A percentile compares a stretch with the other conserved stretches of the same genome.
These are phyloP conservation scores for Anthrax anthrax DNA, from an alignment of 2,888 invertebrate genomes.

Conservation along the genomic window DNA sequence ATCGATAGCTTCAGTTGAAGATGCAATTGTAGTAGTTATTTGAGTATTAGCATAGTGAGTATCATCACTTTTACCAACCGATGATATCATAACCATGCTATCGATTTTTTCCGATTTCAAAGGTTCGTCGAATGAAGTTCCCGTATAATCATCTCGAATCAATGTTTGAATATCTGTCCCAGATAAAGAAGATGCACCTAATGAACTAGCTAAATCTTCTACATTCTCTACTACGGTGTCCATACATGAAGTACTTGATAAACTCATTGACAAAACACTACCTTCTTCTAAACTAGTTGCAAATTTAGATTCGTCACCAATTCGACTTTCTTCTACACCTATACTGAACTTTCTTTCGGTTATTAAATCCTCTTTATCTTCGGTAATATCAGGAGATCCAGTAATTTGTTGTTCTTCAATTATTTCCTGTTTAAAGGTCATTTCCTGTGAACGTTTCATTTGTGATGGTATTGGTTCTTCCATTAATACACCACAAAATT, in stretches of 20 bases:
- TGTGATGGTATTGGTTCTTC: conserved; percentile 45
- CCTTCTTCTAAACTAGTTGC: conserved; percentile 45
- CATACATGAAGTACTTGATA: conserved; percentile 43
- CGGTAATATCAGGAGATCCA: conserved; percentile 18
- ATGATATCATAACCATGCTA: conserved; percentile 18
- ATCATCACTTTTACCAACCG: conserved; percentile 18
- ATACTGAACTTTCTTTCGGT: conserved; percentile 33
- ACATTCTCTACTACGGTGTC: conserved; percentile 33
- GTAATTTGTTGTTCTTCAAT: conserved; percentile 25
- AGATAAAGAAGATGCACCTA: conserved; percentile 30
- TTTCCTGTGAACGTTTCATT: conserved; percentile 83
- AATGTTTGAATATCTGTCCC: conserved; percentile 23
- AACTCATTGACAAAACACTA: conserved; percentile 41
- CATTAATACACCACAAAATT: conserved; percentile 42
- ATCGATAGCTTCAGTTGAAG: conserved; percentile 16
- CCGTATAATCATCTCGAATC: conserved; percentile 13
- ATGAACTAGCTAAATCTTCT: conserved; percentile 28
- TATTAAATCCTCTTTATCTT: conserved; percentile 23
- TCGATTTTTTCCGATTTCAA: conserved; percentile 10
- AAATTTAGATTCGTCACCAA: conserved; percentile 36
- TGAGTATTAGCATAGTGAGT: conserved; percentile 13
- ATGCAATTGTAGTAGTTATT: conserved; percentile 20
- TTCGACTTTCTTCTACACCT: conserved; percentile 27
- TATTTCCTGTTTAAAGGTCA: conserved; percentile 64
- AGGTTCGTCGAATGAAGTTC: conserved; percentile 12